Conservation (phyloP, 2,797 vertebrate species). For the Avahi laniger region DNA sequence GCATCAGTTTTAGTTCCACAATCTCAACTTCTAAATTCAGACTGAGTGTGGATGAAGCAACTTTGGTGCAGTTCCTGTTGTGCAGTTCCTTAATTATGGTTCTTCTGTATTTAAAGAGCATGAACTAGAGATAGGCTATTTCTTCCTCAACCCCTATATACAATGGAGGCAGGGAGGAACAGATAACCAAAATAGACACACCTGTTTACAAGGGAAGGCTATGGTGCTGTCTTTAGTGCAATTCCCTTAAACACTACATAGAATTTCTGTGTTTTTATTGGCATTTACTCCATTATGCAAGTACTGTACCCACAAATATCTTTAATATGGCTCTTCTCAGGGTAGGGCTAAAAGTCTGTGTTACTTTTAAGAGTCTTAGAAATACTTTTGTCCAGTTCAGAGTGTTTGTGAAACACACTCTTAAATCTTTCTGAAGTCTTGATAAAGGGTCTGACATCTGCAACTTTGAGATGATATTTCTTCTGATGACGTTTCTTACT, state of each 20-base stretch:
- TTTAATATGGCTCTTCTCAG: neutral
- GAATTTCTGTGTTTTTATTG: neutral
- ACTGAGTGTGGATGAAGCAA: neutral
- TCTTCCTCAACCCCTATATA: neutral
- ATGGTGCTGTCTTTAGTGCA: neutral
- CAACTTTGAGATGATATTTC: neutral
- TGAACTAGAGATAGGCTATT: neutral
- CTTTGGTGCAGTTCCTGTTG: neutral
- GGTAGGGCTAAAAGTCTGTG: neutral
- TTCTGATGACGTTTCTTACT: neutral
- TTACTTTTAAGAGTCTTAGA: neutral
- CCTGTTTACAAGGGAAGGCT: neutral
- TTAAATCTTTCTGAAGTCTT: neutral
- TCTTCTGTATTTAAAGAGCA: neutral
- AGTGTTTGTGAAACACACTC: neutral
- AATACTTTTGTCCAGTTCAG: neutral
- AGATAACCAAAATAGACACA: neutral
- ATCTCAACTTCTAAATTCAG: neutral
- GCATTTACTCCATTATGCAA: neutral
- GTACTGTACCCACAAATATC: neutral
- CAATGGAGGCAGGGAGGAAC: neutral
- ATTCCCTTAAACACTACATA: neutral
- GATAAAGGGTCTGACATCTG: neutral
- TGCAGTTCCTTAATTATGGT: too few relatives aligned
- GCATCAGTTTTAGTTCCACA: neutral